Evolutionary conservation across 2,888 invertebrate genomes (phyloP).

Genomic region (Hylaea fasciaria): DNA sequence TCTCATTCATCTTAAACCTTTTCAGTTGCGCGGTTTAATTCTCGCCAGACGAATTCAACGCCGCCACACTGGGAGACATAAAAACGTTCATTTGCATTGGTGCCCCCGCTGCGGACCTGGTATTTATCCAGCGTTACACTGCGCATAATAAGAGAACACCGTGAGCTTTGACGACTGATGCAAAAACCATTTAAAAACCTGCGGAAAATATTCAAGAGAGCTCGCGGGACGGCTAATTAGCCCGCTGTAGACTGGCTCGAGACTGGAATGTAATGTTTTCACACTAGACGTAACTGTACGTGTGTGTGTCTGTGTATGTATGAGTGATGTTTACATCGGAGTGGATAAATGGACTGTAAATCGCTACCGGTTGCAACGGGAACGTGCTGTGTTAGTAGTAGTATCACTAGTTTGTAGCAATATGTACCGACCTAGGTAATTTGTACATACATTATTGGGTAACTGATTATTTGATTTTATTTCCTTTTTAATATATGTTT

Average conservation of each 20-base stretch:
- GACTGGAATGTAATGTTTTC: constrained; percentile 31
- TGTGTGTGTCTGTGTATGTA: constrained; percentile 5
- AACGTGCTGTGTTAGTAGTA: constrained; percentile 11
- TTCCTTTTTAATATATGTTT: too few species aligned
- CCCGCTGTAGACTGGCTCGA: constrained; percentile 38
- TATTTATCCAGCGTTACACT: constrained; percentile 76
- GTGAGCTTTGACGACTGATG: constrained; percentile 62
- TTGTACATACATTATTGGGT: constrained; percentile 3
- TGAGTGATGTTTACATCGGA: constrained; percentile 32
- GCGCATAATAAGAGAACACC: constrained; percentile 73
- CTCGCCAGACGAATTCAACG: constrained; percentile 70
- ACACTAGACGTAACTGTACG: constrained; percentile 28
- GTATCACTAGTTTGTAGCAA: neutral
- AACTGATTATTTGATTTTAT: too few species aligned
- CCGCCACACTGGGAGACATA: constrained; percentile 60
- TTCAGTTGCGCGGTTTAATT: constrained; percentile 77
- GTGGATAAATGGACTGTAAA: constrained; percentile 49
- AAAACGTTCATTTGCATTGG: constrained; percentile 80
- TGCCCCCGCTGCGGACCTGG: constrained; percentile 62
- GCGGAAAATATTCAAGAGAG: constrained; percentile 57
- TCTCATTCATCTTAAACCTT: constrained; percentile 81
- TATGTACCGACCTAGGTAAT: constrained; percentile 2
- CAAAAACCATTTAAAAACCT: constrained; percentile 68
- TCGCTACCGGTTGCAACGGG: constrained; percentile 45
- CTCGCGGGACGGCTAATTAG: constrained; percentile 67